Evolutionary conservation across 2,888 invertebrate species (phyloP).

Genomic region (Cinara cedri): DNA sequence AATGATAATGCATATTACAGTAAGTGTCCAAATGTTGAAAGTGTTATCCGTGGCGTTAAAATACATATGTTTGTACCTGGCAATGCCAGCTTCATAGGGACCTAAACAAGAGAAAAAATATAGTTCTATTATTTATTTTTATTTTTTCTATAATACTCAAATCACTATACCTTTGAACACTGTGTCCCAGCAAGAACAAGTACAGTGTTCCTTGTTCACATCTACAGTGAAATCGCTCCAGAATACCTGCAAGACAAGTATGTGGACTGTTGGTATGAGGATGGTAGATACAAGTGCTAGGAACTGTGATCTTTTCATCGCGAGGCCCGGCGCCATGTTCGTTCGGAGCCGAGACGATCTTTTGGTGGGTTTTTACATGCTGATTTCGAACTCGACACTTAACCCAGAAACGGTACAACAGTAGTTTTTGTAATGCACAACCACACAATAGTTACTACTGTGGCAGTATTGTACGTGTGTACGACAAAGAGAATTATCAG

Average conservation of each 20-base stretch:
- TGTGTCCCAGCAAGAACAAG: conserved; percentile 79
- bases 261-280: conserved; percentile 70
- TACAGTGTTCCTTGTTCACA: conserved; percentile 71
- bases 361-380: neutral
- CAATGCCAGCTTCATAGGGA: conserved; percentile 73
- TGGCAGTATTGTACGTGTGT: too few relatives aligned
- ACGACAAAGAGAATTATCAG: too few relatives aligned
- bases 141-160: too few relatives aligned
- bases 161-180: conserved; percentile 71
- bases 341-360: neutral
- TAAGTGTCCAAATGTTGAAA: conserved; percentile 72
- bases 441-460: too few relatives aligned
- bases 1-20: conserved; percentile 68
- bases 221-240: conserved; percentile 73
- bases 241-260: conserved; percentile 69
- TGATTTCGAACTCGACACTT: neutral
- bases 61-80: conserved; percentile 74
- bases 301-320: neutral
- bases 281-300: conserved; percentile 63
- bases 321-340: neutral
- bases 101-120: conserved; percentile 63
- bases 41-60: conserved; percentile 73
- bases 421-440: too few relatives aligned
- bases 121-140: too few relatives aligned
- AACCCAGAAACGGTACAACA: too few relatives aligned